Conservation (phyloP, 2,113 vertebrate genomes). For the Ophthalmolycus amberensis region DNA sequence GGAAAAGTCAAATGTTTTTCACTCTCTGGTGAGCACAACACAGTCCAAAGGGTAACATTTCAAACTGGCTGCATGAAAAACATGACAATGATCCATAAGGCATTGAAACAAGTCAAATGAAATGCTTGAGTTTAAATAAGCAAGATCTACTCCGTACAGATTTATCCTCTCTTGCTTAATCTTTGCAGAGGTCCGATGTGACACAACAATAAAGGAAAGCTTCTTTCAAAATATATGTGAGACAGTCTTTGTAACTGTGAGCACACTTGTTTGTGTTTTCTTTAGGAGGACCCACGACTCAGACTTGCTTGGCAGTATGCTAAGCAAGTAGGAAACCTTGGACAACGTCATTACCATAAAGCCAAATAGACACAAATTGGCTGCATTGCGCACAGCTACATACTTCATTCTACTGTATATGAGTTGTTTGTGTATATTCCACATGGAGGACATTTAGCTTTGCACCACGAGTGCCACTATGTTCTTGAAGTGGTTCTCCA, state of each 20-base stretch:
- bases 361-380: background rate
- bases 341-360: background rate
- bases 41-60: background rate
- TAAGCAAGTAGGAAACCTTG: background rate
- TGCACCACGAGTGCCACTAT: background rate
- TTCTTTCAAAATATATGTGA: background rate
- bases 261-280: background rate
- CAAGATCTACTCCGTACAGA: background rate
- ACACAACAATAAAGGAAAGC: background rate
- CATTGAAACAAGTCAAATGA: background rate
- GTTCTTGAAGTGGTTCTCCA: background rate
- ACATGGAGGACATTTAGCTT: background rate
- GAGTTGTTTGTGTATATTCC: background rate
- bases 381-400: background rate
- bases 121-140: background rate
- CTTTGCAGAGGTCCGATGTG: background rate
- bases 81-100: background rate
- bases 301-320: background rate
- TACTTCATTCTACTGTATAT: background rate
- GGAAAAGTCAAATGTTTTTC: constrained; percentile 7
- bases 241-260: too few relatives aligned
- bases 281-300: background rate
- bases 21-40: background rate
- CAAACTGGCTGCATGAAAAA: background rate
- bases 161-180: background rate